Percentiles rank a stretch among this genome's conserved stretches.
phyloP scores from a whole-genome alignment of 1,140 invertebrate genomes.

The Listronotus bonariensis region DNA sequence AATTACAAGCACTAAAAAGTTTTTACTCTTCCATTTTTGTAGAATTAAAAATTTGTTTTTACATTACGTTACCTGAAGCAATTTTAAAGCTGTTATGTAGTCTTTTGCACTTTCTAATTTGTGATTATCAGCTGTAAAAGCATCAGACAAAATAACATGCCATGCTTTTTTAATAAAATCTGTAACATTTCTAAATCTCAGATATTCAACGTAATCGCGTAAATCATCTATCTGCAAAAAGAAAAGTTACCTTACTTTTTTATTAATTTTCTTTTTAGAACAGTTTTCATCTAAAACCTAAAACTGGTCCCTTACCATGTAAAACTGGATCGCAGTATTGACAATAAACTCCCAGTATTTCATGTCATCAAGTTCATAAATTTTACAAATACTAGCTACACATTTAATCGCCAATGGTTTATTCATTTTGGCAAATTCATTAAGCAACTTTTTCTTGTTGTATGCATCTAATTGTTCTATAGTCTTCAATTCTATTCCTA shows the following conservation, averaged over 20 bases:
- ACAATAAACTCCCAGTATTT: constrained; percentile 47
- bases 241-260: too few species aligned
- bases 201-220: constrained; percentile 41
- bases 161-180: constrained; percentile 44
- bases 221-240: constrained; percentile 39
- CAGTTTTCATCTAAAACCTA: too few species aligned
- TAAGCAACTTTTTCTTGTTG: constrained; percentile 43
- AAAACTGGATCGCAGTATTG: constrained; percentile 31
- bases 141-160: constrained; percentile 42
- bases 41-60: too few species aligned
- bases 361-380: constrained; percentile 40
- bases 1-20: too few species aligned
- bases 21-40: too few species aligned
- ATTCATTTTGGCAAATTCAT: constrained; percentile 35
- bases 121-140: constrained; percentile 23
- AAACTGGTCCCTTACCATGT: constrained; percentile 36
- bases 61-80: constrained; percentile 3
- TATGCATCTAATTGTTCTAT: constrained; percentile 38
- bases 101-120: too few species aligned
- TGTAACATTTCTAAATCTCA: constrained; percentile 36
- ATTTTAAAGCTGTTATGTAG: too few species aligned
- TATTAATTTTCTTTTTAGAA: too few species aligned
- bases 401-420: constrained; percentile 38
- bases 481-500: constrained; percentile 38
- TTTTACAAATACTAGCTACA: constrained; percentile 45